Conservation (phyloP, 2,888 invertebrate genomes). For the Trisateles emortualis region DNA sequence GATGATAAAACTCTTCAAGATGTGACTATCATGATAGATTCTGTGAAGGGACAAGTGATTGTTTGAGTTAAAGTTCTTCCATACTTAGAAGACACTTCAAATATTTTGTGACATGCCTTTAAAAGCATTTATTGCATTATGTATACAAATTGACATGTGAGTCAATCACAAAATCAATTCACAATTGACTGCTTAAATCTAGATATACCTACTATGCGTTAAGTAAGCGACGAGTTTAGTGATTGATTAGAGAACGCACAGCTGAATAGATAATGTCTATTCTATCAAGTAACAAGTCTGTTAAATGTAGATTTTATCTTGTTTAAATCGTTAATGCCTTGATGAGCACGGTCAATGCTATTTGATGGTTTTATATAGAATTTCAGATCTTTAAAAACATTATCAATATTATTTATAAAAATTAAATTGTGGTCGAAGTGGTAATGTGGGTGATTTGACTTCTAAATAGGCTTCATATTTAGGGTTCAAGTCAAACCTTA, state of each 20-base stretch:
- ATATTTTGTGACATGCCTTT: background rate
- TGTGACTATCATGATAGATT: too few relatives aligned
- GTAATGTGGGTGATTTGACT: too few relatives aligned
- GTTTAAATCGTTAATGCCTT: constrained; percentile 5
- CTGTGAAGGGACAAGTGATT: too few relatives aligned
- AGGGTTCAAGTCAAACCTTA: too few relatives aligned
- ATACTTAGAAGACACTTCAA: too few relatives aligned
- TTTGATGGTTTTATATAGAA: background rate
- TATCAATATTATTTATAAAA: too few relatives aligned
- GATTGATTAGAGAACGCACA: constrained; percentile 31
- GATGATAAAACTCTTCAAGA: too few relatives aligned
- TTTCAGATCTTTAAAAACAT: background rate
- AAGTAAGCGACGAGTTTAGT: constrained; percentile 19
- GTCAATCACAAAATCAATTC: background rate
- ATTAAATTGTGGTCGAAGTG: too few relatives aligned
- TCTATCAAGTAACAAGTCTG: constrained; percentile 8
- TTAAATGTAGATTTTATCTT: constrained; percentile 5
- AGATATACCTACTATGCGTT: constrained; percentile 18
- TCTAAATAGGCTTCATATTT: too few relatives aligned
- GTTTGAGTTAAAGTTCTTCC: too few relatives aligned
- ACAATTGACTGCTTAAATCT: constrained; percentile 13
- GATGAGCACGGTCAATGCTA: background rate
- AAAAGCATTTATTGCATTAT: too few relatives aligned
- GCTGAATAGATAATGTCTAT: constrained; percentile 29
- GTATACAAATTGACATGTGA: constrained; percentile 1